Percentiles rank a stretch among this genome's conserved stretches.
Conservation (phyloP, 35 echinoderm and acorn worm species). For the Hemicentrotus pulcherrimus region DNA sequence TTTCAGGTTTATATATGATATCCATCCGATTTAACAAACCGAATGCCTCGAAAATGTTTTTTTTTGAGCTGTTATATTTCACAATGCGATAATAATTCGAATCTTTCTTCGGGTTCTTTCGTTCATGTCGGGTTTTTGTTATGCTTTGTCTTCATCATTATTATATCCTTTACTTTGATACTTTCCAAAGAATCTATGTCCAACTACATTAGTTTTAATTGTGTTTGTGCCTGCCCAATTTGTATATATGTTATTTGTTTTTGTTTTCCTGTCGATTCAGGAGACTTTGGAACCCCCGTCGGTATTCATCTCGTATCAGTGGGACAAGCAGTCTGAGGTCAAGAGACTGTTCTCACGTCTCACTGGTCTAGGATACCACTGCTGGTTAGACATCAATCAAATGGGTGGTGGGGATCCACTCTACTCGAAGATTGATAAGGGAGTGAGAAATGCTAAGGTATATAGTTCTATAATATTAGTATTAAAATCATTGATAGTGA, state of each 20-base stretch:
- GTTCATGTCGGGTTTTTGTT: neutral
- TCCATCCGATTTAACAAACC: too few species aligned
- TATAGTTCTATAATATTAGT: too few species aligned
- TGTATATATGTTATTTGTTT: neutral
- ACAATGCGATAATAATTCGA: neutral
- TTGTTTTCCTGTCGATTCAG: slow-evolving; percentile 42
- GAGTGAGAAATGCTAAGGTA: slow-evolving; percentile 93
- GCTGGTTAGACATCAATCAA: slow-evolving; percentile 94
- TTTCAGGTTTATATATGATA: too few species aligned
- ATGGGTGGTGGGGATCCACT: slow-evolving; percentile 97
- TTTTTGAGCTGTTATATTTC: too few species aligned
- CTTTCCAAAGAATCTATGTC: neutral
- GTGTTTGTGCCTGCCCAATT: too few species aligned
- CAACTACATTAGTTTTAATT: neutral
- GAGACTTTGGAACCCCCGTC: slow-evolving; percentile 35
- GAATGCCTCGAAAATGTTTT: too few species aligned
- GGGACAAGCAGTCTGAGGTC: slow-evolving; percentile 86
- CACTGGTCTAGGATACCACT: slow-evolving; percentile 73
- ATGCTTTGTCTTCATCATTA: neutral
- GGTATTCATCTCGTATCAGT: slow-evolving; percentile 96
- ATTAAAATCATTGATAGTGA: too few species aligned
- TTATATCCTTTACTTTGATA: too few species aligned
- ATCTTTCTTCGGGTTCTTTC: neutral
- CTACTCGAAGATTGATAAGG: slow-evolving; percentile 92
- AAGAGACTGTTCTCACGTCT: slow-evolving; percentile 81